Evolutionary conservation across 2,113 vertebrate genomes (phyloP), one percentile per base, ranked within the genome.

Genomic region (Brachyhypopomus occidentalis): DNA sequence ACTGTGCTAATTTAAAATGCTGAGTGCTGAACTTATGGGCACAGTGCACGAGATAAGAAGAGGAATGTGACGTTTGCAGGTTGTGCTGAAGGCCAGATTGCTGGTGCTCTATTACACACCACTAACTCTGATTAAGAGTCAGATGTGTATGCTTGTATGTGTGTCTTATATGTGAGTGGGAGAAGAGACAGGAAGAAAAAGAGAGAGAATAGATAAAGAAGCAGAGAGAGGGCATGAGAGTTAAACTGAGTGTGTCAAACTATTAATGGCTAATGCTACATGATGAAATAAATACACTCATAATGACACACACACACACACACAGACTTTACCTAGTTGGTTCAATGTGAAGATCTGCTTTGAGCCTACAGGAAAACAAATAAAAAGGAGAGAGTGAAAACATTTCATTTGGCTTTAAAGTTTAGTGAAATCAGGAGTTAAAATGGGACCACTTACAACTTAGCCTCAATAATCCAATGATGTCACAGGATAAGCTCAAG

Each of bases 271-370:
- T 79, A 72, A 79, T 36, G 30, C 36, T 78, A 38, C 52, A 17
- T 71, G 36, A 71, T 60, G 17, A 30, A 63, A 45, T 66, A 77
- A 48, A 77, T 64, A 52, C 23, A 48, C 11, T 48, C 12, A 72
- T 36, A 19, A 30, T 30, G 2, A 48, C 66, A 30, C 60, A 56
- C 58, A 84, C 75, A 86, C 60, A 75, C 74, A 88, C 38, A 78
- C 17, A 84, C 73, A 82, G 12, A 30, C 22, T 56, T 88, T 93
- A 94, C 94, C 94, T 94, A 83, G 86, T 84, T 36, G 92, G 83
- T 30, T 85, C 86, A 81, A 86, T 80, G 62, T 87, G 87, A 72
- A 91, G 58, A 3, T 86, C 75, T 79, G 87, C 89, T 89, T 93
- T 94, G 84, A 91, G 75, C 81, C 94, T 94, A 88, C 30, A 84